Evolutionary conservation across 2,113 vertebrate genomes (phyloP).

Genomic region (Antigone vipio): DNA sequence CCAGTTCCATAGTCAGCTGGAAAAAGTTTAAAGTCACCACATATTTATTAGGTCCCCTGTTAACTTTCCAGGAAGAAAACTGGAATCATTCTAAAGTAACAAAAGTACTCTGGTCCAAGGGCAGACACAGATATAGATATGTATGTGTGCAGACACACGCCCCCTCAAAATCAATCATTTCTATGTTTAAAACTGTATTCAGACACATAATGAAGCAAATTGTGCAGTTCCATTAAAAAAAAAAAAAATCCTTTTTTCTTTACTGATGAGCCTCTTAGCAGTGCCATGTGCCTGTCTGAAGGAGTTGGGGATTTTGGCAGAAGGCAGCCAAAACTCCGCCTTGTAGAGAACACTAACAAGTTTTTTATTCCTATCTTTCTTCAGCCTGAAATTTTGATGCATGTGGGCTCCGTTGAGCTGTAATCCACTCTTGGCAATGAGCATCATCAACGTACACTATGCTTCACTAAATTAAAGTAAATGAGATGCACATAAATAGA

Average conservation of each 20-base stretch:
- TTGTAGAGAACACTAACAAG: not conserved
- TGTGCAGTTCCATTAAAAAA: not conserved
- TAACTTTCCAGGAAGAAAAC: not conserved
- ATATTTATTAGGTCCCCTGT: not conserved
- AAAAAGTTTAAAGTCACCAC: not conserved
- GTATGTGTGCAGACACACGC: fast-evolving
- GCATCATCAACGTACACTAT: not conserved
- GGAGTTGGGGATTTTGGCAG: not conserved
- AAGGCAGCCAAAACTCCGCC: not conserved
- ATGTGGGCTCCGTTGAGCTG: constrained; percentile 10
- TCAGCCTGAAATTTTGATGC: not conserved
- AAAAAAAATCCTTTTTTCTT: not conserved
- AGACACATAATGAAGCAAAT: not conserved
- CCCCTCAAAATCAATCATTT: not conserved
- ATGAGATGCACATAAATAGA: constrained; percentile 40
- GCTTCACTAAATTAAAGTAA: constrained; percentile 31
- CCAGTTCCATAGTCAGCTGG: not conserved
- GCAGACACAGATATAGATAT: fast-evolving
- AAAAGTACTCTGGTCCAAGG: not conserved
- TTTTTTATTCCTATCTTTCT: not conserved
- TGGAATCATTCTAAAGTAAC: not conserved
- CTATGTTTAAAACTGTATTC: not conserved
- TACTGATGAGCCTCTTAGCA: not conserved
- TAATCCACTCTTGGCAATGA: constrained; percentile 8
- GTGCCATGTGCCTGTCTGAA: not conserved